Evolutionary conservation across 2,113 vertebrate genomes (phyloP), one percentile per base, ranked within the genome.

Genomic region (Romanogobio albipinnatus): DNA sequence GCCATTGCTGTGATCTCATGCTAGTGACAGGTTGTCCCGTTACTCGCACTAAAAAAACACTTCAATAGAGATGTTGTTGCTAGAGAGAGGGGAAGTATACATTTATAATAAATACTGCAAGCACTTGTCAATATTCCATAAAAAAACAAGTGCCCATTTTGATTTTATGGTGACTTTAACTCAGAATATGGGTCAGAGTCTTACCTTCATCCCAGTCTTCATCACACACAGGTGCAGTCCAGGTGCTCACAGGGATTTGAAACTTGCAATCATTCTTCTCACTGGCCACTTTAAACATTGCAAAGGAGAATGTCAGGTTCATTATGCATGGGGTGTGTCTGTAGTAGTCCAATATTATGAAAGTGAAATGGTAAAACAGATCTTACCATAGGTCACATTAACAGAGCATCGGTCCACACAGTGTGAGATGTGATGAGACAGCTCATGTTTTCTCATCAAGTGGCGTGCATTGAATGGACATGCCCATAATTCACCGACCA

Each of bases 381-480:
- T 17, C 88, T 92, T 78, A 94, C 94, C 58, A 1, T 85, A 80
- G 5, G 88, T 87, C 1, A 58, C 4, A 36, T 85, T 73, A 73
- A 94, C 9, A 61, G 85, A n/a, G 1, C 79, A 61, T 6, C 91
- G 59, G 82, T 94, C 80, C 15, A 89, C 84, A 24, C 95, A 97
- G 79, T 82, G 94, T 43, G 90, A 86, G 3, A 90, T 89, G 78
- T 97, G 96, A 49, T 87, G 61, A 0, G 73, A 86, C 74, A 97
- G 90, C 81, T 94, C 92, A 5, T 92, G 81, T 5, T 90, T 91
- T 1, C 88, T 94, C 33, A 97, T 87, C 58, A 94, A 89, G 87
- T 97, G 96, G 10, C 94, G 91, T 62, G 96, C 96, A 49, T 97
- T 96, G 43, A 93, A 96, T 1, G 96, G 96, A 70, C 96, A 97